phyloP scores from a whole-genome alignment of 2,888 invertebrate species.

The Zhengitettix transpicula region DNA sequence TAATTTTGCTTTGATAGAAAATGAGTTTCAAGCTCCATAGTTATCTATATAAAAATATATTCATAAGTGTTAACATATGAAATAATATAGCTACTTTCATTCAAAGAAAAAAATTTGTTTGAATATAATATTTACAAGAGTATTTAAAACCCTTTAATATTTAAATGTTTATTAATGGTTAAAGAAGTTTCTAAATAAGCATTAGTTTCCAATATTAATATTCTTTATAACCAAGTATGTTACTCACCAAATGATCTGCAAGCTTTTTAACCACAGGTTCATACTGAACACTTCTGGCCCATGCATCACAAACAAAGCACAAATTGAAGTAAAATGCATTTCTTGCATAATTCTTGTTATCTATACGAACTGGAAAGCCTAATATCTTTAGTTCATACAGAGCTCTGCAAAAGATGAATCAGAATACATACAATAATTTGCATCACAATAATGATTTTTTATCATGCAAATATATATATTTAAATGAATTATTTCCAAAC shows the following conservation, averaged over 20 bases:
- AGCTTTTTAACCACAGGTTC: slow-evolving; percentile 89
- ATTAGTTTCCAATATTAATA: not conserved
- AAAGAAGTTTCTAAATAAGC: not conserved
- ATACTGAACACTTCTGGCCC: slow-evolving; percentile 79
- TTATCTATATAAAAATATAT: slow-evolving; percentile 33
- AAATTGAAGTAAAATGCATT: slow-evolving; percentile 93
- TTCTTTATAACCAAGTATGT: not conserved
- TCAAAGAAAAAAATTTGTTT: too few species aligned
- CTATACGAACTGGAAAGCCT: slow-evolving; percentile 82
- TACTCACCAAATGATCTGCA: slow-evolving; percentile 67
- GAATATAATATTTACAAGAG: too few species aligned
- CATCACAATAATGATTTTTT: too few species aligned
- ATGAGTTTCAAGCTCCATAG: slow-evolving; percentile 70
- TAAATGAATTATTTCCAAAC: too few species aligned
- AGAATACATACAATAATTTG: not conserved
- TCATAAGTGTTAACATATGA: too few species aligned
- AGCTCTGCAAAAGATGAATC: slow-evolving; percentile 35
- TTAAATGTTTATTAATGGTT: not conserved
- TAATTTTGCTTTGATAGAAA: slow-evolving; percentile 54
- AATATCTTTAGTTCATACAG: slow-evolving; percentile 72
- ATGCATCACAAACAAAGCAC: slow-evolving; percentile 84
- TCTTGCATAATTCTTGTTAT: slow-evolving; percentile 72
- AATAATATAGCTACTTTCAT: too few species aligned
- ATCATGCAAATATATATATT: too few species aligned
- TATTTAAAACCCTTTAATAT: too few species aligned